Evolutionary conservation across 1,140 invertebrate genomes (phyloP).

Genomic region (Drosophila littoralis): DNA sequence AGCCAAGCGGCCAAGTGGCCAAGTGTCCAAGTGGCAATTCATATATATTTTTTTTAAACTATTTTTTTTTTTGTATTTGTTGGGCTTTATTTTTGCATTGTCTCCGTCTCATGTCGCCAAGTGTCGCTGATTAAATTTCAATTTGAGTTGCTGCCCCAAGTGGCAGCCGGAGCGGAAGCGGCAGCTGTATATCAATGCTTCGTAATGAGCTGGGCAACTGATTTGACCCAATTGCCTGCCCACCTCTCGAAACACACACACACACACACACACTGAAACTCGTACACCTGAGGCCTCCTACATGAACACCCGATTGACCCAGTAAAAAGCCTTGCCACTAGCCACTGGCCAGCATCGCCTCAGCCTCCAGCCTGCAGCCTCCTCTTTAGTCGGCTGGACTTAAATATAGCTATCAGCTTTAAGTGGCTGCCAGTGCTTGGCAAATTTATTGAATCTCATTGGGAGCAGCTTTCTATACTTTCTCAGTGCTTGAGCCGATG

Average conservation of each 20-base stretch:
- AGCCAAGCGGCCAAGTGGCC: conserved; percentile 24
- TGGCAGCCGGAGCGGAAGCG: conserved; percentile 38
- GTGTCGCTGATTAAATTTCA: conserved; percentile 67
- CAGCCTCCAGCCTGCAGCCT: not conserved
- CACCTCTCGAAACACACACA: conserved; percentile 14
- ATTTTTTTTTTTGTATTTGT: conserved; percentile 18
- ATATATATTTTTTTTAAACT: conserved; percentile 29
- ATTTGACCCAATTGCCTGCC: conserved; percentile 48
- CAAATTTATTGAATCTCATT: conserved; percentile 81
- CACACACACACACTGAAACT: conserved; percentile 1
- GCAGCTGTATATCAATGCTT: conserved; percentile 35
- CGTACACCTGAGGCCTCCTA: conserved; percentile 35
- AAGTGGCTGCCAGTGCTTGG: conserved; percentile 68
- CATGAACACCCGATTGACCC: conserved; percentile 34
- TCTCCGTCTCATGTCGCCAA: conserved; percentile 9
- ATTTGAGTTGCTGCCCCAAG: conserved; percentile 43
- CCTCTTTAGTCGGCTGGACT: conserved; percentile 46
- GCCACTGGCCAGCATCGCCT: not conserved
- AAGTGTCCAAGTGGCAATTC: conserved; percentile 45
- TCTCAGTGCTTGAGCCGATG: conserved; percentile 51
- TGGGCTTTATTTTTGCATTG: conserved; percentile 37
- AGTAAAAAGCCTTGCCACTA: conserved; percentile 58
- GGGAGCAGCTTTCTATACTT: conserved; percentile 75
- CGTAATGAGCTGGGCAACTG: conserved; percentile 50
- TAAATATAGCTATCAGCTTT: conserved; percentile 81